phyloP scores from a whole-genome alignment of 2,113 vertebrate species.

The Sphyrna mokarran region DNA sequence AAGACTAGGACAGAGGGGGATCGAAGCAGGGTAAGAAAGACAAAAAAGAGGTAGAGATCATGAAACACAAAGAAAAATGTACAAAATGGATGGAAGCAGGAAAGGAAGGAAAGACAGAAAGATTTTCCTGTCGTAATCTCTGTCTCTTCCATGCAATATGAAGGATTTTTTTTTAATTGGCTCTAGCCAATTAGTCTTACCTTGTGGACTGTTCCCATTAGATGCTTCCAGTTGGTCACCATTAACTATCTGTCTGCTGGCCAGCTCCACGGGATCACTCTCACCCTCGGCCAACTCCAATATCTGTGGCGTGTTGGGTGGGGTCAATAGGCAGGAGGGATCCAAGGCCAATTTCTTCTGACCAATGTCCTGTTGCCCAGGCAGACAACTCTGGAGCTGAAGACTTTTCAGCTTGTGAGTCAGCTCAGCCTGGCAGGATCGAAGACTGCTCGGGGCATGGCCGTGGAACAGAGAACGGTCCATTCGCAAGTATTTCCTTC shows the following conservation, averaged over 20 bases:
- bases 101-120: background rate
- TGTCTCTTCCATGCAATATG: no score
- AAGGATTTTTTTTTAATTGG: background rate
- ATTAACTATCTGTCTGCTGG: conserved; percentile 39
- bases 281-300: conserved; percentile 41
- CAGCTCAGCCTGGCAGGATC: conserved; percentile 45
- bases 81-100: background rate
- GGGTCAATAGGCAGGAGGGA: conserved; percentile 53
- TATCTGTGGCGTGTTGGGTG: conserved; percentile 53
- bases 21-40: background rate
- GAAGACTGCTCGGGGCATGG: conserved; percentile 41
- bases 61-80: background rate
- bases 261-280: conserved; percentile 43
- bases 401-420: conserved; percentile 52
- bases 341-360: conserved; percentile 45
- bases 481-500: conserved; percentile 24
- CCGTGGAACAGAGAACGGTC: conserved; percentile 5
- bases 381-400: conserved; percentile 50
- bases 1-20: background rate
- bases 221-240: conserved; percentile 39
- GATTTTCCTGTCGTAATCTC: background rate
- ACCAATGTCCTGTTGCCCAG: conserved; percentile 41
- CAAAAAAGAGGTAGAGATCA: background rate
- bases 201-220: background rate
- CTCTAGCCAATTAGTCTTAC: background rate